These are phyloP conservation scores for Patella vulgata DNA, from an alignment of 1,140 invertebrate genomes.

Conservation along the genomic window DNA sequence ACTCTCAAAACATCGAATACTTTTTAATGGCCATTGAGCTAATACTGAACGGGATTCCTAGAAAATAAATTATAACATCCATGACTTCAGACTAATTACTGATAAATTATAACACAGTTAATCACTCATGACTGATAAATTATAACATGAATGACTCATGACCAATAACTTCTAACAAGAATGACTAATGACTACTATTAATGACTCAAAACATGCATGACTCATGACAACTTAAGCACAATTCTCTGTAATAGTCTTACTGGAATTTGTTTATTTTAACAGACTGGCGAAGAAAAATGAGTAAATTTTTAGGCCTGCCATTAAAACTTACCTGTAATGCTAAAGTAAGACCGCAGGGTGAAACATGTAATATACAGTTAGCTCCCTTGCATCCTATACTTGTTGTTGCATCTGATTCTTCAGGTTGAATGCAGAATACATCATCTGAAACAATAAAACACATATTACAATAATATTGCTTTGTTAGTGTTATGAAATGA, in stretches of 20 bases:
- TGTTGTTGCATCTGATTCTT: conserved; percentile 55
- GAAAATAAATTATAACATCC: conserved; percentile 4
- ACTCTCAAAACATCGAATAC: conserved; percentile 57
- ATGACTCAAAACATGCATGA: too few species aligned
- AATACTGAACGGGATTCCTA: conserved; percentile 49
- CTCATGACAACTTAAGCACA: too few species aligned
- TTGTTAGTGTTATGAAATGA: neutral
- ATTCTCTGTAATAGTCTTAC: too few species aligned
- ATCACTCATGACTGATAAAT: too few species aligned
- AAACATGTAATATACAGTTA: conserved; percentile 58
- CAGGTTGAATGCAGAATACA: conserved; percentile 53
- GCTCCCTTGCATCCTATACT: conserved; percentile 57
- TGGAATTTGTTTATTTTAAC: too few species aligned
- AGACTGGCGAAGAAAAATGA: too few species aligned
- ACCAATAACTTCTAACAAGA: too few species aligned
- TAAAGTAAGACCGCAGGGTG: conserved; percentile 61
- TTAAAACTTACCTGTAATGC: conserved; percentile 48
- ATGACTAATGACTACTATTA: too few species aligned
- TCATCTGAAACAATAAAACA: conserved; percentile 46
- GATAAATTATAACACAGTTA: neutral
- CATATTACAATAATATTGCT: too few species aligned
- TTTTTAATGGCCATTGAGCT: conserved; percentile 61
- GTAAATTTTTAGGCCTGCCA: too few species aligned
- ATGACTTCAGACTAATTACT: neutral
- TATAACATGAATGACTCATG: too few species aligned